A percentile compares a stretch with the other conserved stretches of the same genome.
These are phyloP conservation scores for Pristionchus mayeri DNA, from an alignment of 2,888 invertebrate genomes.

Conservation along the genomic window DNA sequence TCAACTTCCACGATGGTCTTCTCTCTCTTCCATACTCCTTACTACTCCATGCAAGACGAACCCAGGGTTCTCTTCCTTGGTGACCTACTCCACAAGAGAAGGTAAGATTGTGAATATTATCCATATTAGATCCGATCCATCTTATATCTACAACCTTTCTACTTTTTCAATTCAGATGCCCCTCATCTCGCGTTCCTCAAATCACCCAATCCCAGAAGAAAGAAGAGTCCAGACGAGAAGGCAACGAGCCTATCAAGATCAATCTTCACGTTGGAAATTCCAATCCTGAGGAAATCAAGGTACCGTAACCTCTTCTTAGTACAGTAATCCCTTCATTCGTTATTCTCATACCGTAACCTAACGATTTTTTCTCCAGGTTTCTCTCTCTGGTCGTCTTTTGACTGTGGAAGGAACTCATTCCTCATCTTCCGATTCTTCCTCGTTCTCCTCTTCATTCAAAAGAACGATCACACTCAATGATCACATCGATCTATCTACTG, in stretches of 20 bases:
- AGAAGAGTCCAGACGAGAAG: neutral
- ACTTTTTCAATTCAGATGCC: neutral
- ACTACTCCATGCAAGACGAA: neutral
- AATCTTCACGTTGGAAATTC: conserved; percentile 39
- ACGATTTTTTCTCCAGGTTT: conserved; percentile 17
- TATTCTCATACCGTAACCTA: neutral
- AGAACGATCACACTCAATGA: conserved; percentile 15
- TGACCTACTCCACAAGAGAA: conserved; percentile 11
- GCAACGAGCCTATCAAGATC: neutral
- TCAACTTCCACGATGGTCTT: conserved; percentile 6
- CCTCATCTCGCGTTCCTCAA: neutral
- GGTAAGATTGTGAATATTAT: too few species aligned
- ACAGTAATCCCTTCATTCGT: neutral
- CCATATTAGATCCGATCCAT: too few species aligned
- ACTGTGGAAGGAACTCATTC: conserved; percentile 40
- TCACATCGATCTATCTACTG: conserved; percentile 23
- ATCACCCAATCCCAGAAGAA: neutral
- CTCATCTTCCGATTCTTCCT: conserved; percentile 12
- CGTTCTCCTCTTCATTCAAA: conserved; percentile 46
- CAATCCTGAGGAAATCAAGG: conserved; percentile 50
- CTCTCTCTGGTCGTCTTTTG: conserved; percentile 28
- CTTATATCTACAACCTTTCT: too few species aligned
- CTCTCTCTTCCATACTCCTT: conserved; percentile 37
- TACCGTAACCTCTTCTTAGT: neutral
- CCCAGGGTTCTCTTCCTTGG: conserved; percentile 18